Evolutionary conservation across 2,113 vertebrate genomes (phyloP).

Genomic region (Cyprinus carpio): DNA sequence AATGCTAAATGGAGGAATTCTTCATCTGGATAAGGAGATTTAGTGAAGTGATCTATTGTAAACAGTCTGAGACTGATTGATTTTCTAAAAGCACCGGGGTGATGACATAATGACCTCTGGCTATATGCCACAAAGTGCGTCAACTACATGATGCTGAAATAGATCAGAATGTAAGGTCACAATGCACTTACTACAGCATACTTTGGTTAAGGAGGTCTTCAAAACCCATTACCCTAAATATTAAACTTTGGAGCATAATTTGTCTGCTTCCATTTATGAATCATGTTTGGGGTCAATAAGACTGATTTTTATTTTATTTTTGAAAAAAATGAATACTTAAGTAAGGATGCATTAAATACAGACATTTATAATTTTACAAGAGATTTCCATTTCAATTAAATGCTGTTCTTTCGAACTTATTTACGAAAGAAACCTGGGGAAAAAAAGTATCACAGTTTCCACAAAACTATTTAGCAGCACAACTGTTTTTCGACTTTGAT

Average conservation of each 20-base stretch:
- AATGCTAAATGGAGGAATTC: constrained; percentile 45
- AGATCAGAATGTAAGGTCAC: constrained; percentile 52
- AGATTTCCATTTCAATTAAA: not conserved
- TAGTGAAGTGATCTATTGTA: constrained; percentile 43
- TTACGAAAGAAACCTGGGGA: no score
- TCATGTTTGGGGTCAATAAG: not conserved
- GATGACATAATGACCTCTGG: constrained; percentile 35
- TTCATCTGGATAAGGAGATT: constrained; percentile 33
- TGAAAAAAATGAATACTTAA: not conserved
- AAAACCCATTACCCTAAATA: constrained; percentile 1
- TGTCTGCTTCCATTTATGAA: not conserved
- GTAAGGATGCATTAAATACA: not conserved
- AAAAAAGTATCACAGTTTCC: not conserved
- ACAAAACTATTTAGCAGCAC: not conserved
- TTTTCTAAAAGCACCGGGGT: constrained; percentile 32
- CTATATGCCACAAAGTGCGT: constrained; percentile 34
- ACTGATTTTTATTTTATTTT: not conserved
- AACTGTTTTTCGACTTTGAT: not conserved
- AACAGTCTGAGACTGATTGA: constrained; percentile 41
- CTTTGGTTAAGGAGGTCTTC: not conserved
- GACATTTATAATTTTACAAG: not conserved
- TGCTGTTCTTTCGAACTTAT: not conserved
- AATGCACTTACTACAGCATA: not conserved
- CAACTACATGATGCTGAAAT: constrained; percentile 48
- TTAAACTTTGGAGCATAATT: not conserved